Conservation (phyloP, 2,888 invertebrate genomes). For the Eristalis tenax region DNA sequence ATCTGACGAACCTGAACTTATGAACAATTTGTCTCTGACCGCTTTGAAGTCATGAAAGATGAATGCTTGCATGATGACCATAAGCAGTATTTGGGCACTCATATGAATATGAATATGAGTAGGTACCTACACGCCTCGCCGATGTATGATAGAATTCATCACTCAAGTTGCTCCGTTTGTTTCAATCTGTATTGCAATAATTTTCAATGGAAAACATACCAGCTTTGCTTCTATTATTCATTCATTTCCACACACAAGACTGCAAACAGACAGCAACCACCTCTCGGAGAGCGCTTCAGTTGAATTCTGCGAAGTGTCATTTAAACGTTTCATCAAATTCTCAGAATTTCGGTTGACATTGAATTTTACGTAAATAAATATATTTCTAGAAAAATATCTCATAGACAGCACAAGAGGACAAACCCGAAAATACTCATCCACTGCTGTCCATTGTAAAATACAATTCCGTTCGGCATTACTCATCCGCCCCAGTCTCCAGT, state of each 20-base stretch:
- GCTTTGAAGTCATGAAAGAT: too few relatives aligned
- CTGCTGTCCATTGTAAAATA: background rate
- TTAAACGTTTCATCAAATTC: background rate
- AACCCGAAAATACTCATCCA: background rate
- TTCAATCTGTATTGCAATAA: background rate
- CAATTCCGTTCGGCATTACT: conserved; percentile 6
- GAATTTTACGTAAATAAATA: conserved; percentile 1
- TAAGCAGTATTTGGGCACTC: too few relatives aligned
- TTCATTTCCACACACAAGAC: too few relatives aligned
- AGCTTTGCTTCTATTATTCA: too few relatives aligned
- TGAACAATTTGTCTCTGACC: too few relatives aligned
- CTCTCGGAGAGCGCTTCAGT: background rate
- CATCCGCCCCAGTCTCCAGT: background rate
- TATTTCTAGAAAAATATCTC: background rate
- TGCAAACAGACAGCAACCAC: background rate
- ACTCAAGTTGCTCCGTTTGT: too few relatives aligned
- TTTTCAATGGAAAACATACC: too few relatives aligned
- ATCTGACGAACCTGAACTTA: too few relatives aligned
- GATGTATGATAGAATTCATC: too few relatives aligned
- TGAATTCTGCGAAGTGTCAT: conserved; percentile 3
- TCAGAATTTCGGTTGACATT: background rate
- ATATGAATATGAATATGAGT: too few relatives aligned
- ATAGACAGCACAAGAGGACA: background rate
- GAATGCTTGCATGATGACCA: too few relatives aligned
- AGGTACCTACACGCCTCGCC: too few relatives aligned